These are phyloP conservation scores for Ceratina australensis DNA, from an alignment of 1,140 invertebrate species.

Conservation along the genomic window DNA sequence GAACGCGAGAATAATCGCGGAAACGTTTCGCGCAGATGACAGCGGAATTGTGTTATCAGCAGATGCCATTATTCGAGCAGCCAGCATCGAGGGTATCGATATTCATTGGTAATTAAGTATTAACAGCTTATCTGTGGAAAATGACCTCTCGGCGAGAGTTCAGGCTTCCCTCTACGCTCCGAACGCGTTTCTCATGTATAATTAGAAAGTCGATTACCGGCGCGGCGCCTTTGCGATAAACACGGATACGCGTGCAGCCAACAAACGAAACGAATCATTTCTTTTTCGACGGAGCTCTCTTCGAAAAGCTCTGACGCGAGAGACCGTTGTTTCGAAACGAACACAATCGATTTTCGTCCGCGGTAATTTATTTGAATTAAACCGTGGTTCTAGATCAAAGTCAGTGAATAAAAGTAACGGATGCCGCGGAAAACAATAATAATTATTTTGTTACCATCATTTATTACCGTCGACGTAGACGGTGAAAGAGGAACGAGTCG, in stretches of 20 bases:
- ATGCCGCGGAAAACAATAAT: no score
- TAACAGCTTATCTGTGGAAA: constrained; percentile 57
- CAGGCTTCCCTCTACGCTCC: constrained; percentile 31
- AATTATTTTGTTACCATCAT: no score
- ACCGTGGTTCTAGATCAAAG: no score
- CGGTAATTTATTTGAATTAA: no score
- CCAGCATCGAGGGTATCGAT: constrained; percentile 43
- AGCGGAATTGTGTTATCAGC: constrained; percentile 13
- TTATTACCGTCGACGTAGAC: no score
- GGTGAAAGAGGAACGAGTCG: no score
- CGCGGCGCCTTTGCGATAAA: constrained; percentile 32
- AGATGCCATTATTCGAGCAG: constrained; percentile 10
- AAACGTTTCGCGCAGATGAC: background rate
- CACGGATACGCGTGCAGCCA: background rate
- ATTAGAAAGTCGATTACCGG: constrained; percentile 62
- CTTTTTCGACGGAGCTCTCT: constrained; percentile 22
- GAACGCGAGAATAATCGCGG: constrained; percentile 15
- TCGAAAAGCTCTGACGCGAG: background rate
- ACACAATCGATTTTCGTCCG: no score
- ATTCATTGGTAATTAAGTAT: constrained; percentile 63
- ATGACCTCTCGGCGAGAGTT: constrained; percentile 55
- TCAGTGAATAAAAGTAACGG: no score
- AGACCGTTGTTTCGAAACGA: no score
- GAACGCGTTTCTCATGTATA: constrained; percentile 50
- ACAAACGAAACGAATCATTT: constrained; percentile 29